A percentile compares a stretch with the other conserved stretches of the same genome.
Evolutionary conservation across 2,888 invertebrate species (phyloP).

Genomic region (Ornithoptera alexandrae): DNA sequence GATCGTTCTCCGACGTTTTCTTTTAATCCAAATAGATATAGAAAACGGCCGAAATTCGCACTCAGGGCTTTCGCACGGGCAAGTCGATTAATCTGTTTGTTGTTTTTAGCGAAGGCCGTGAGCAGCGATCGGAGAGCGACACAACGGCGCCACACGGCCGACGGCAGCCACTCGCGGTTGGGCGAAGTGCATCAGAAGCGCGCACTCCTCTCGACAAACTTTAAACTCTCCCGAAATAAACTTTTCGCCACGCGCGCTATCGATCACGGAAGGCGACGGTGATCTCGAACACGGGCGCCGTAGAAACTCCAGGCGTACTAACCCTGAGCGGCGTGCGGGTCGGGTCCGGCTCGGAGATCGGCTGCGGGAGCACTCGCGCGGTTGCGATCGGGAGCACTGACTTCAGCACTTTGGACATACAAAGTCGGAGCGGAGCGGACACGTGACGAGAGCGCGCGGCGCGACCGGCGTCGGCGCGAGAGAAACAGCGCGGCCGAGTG

Average conservation of each 20-base stretch:
- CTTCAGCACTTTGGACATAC: conserved; percentile 77
- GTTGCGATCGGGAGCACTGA: conserved; percentile 76
- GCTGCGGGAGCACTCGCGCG: conserved; percentile 75
- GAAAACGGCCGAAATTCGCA: conserved; percentile 50
- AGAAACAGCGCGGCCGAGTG: conserved; percentile 70
- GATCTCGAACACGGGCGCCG: conserved; percentile 42
- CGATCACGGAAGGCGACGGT: conserved; percentile 51
- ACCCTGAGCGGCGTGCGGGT: conserved; percentile 75
- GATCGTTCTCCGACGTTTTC: conserved; percentile 50
- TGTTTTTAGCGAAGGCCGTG: conserved; percentile 70
- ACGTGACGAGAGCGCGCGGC: conserved; percentile 66
- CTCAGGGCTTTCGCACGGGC: conserved; percentile 58
- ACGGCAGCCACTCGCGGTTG: conserved; percentile 69
- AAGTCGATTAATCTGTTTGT: conserved; percentile 77
- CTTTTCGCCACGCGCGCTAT: conserved; percentile 62
- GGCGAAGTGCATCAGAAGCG: conserved; percentile 70
- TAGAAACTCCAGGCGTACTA: conserved; percentile 58
- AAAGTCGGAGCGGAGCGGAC: conserved; percentile 63
- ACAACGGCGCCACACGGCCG: conserved; percentile 70
- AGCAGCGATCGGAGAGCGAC: conserved; percentile 68
- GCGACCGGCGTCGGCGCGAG: conserved; percentile 71
- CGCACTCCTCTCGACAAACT: conserved; percentile 74
- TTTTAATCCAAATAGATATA: conserved; percentile 45
- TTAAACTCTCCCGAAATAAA: conserved; percentile 67
- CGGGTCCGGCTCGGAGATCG: conserved; percentile 70